phyloP scores from a whole-genome alignment of 2,113 vertebrate species.

The Bos indicus region DNA sequence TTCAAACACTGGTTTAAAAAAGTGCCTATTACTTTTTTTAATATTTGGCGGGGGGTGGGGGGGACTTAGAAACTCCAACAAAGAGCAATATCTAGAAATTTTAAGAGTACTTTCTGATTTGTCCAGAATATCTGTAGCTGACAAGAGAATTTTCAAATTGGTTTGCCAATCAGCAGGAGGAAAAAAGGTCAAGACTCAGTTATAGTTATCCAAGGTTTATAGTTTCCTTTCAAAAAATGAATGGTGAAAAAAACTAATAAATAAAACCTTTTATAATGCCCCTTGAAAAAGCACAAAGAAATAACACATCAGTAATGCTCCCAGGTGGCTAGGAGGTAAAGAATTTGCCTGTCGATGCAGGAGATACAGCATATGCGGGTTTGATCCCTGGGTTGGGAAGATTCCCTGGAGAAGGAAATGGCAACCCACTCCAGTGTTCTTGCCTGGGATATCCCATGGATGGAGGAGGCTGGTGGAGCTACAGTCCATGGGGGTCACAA shows the following conservation, averaged over 20 bases:
- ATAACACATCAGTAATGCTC: neutral
- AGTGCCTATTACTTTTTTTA: neutral
- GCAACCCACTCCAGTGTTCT: neutral
- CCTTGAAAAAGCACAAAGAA: neutral
- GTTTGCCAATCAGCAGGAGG: neutral
- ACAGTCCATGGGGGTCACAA: neutral
- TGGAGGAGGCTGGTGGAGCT: neutral
- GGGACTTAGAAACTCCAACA: neutral
- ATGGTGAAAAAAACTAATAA: neutral
- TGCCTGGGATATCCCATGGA: neutral
- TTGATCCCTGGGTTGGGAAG: neutral
- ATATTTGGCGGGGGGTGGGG: neutral
- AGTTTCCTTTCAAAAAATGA: neutral
- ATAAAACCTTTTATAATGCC: neutral
- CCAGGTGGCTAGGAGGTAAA: neutral
- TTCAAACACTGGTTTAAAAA: neutral
- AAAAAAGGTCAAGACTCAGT: neutral
- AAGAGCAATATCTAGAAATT: neutral
- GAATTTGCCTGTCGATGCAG: neutral
- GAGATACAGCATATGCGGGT: neutral
- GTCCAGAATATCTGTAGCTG: neutral
- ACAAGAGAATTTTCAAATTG: neutral
- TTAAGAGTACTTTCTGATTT: neutral
- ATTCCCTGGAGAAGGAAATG: neutral
- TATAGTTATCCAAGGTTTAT: neutral